Evolutionary conservation across 2,888 invertebrate species (phyloP).

Genomic region (Tinea pellionella): DNA sequence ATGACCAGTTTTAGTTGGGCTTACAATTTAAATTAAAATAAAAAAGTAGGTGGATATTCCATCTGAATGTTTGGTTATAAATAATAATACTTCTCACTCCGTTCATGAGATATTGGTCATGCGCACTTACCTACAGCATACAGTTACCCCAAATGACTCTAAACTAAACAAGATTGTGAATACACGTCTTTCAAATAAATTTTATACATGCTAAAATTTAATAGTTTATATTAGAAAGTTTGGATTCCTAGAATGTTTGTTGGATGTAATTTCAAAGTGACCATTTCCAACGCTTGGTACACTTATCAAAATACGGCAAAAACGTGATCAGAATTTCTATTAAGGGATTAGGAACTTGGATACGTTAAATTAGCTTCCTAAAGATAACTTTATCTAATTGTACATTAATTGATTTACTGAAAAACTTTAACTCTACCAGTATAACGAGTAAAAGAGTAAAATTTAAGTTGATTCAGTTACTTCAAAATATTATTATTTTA

Average conservation of each 20-base stretch:
- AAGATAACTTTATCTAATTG: background rate
- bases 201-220: background rate
- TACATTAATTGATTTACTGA: background rate
- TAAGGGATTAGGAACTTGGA: constrained; percentile 34
- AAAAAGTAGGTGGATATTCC: background rate
- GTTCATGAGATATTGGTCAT: too few relatives aligned
- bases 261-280: constrained; percentile 20
- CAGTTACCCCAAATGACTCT: too few relatives aligned
- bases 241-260: background rate
- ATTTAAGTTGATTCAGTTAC: background rate
- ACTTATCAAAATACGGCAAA: constrained; percentile 46
- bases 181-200: background rate
- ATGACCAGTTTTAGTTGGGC: too few relatives aligned
- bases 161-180: background rate
- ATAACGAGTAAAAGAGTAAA: too few relatives aligned
- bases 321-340: constrained; percentile 56
- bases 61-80: too few relatives aligned
- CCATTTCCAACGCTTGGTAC: constrained; percentile 42
- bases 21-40: background rate
- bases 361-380: constrained; percentile 36
- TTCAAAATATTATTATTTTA: background rate
- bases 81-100: too few relatives aligned
- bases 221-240: background rate
- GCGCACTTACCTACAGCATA: too few relatives aligned
- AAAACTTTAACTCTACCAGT: too few relatives aligned